Base-by-base conservation (phyloP, 2,113 vertebrate genomes). In the Guaruba guarouba region DNA sequence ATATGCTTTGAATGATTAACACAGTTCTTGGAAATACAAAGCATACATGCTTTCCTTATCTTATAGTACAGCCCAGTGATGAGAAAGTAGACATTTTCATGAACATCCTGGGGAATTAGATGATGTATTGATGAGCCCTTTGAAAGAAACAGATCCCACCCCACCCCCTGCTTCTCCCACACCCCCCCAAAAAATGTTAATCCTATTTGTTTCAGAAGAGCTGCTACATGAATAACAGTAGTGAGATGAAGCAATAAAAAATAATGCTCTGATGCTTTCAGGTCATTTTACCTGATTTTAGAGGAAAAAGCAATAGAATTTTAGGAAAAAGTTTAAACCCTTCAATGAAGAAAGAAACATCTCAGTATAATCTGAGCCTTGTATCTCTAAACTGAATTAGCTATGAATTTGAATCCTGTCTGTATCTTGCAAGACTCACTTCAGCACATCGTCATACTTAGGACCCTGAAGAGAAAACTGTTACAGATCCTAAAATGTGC, bases 11-110 rank as follows among this genome's bases (percentile, higher is more conserved):
- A 82, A 88, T 31, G 25, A 66, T 78, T 49, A 91, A 89, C 70
- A 66, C 25, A 74, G 62, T 67, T 95, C 67, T 86, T 93, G 76
- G 64, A 95, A 86, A 93, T 4, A 93, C 23, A 90, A 95, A 89
- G 73, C 75, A 88, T 35, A 75, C 29, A 64, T 86, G 70, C 57
- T 74, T 93, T 69, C 73, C 39, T 49, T 95, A 88, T 95, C 70
- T 83, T 70, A 44, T 10, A 91, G 33, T 52, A 94, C 70, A 90
- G 87, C 54, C 81, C 82, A 82, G 46, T 82, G 81, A 92, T 62
- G 85, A 84, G 68, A 29, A 91, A 37, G 51, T 75, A 69, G 79
- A 81, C 23, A 62, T 73, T 93, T 94, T 91, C 59, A 73, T 71
- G 57, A 55, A 66, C 61, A 66, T 63, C 61, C 31, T n/a, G 19